phyloP scores from a whole-genome alignment of 2,113 vertebrate genomes.

The Gallinago undulata region DNA sequence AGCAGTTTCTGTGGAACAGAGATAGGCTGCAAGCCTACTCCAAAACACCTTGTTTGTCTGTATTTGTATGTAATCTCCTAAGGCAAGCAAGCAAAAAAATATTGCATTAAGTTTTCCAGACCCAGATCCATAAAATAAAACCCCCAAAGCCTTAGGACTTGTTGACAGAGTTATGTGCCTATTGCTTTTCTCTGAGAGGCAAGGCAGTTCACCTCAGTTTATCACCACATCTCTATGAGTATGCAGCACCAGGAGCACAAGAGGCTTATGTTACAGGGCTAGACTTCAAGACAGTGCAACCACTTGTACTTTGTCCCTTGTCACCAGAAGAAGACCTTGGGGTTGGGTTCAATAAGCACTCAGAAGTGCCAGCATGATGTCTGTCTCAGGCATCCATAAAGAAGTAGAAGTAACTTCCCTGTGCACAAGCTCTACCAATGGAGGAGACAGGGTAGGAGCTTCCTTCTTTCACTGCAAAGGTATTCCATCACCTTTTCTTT shows the following conservation, averaged over 20 bases:
- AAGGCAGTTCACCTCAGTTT: neutral
- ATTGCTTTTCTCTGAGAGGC: neutral
- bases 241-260: neutral
- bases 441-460: accelerated
- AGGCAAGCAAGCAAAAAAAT: neutral
- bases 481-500: neutral
- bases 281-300: neutral
- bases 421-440: neutral
- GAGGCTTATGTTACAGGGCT: neutral
- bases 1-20: neutral
- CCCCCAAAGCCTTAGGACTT: neutral
- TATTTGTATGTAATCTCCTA: neutral
- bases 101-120: neutral
- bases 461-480: neutral
- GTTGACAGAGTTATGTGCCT: neutral
- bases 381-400: neutral
- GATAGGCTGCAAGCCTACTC: neutral
- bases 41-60: neutral
- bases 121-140: neutral
- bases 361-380: neutral
- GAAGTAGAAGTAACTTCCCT: neutral
- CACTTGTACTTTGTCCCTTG: neutral
- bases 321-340: neutral
- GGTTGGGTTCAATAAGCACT: neutral
- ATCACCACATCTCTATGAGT: neutral